A percentile compares a stretch with the other conserved stretches of the same genome.
Evolutionary conservation across 2,888 invertebrate genomes (phyloP).

Genomic region (Hyposoter dolosus): DNA sequence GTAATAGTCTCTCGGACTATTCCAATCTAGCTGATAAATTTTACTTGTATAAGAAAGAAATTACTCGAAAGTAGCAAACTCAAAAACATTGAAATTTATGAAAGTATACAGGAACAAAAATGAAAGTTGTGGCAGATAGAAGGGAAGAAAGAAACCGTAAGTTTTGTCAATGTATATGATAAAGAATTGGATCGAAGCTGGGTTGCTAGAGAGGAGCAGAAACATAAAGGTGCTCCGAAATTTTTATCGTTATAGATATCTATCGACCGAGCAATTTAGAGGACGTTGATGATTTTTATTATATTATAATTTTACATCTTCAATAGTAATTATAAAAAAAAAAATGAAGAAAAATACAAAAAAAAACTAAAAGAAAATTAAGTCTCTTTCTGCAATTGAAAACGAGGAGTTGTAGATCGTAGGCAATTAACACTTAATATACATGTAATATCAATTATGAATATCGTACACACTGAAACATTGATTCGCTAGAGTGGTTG

Average conservation of each 20-base stretch:
- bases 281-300: conserved; percentile 51
- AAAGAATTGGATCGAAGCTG: conserved; percentile 34
- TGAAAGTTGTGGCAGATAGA: conserved; percentile 39
- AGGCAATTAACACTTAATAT: conserved; percentile 61
- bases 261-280: conserved; percentile 50
- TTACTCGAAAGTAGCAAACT: conserved; percentile 57
- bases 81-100: conserved; percentile 49
- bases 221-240: conserved; percentile 50
- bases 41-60: conserved; percentile 56
- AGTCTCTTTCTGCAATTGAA: conserved; percentile 68
- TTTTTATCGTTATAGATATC: conserved; percentile 63
- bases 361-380: conserved; percentile 38
- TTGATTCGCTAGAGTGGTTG: conserved; percentile 50
- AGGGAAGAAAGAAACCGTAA: conserved; percentile 28
- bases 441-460: conserved; percentile 63
- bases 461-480: conserved; percentile 61
- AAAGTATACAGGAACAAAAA: conserved; percentile 65
- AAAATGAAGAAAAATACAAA: conserved; percentile 33
- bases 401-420: conserved; percentile 63
- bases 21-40: conserved; percentile 49
- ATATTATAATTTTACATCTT: conserved; percentile 63
- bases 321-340: conserved; percentile 23
- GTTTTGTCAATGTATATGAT: conserved; percentile 50
- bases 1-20: conserved; percentile 44
- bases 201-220: neutral